Conservation (phyloP, 2,113 vertebrate genomes). For the Bombycilla garrulus region DNA sequence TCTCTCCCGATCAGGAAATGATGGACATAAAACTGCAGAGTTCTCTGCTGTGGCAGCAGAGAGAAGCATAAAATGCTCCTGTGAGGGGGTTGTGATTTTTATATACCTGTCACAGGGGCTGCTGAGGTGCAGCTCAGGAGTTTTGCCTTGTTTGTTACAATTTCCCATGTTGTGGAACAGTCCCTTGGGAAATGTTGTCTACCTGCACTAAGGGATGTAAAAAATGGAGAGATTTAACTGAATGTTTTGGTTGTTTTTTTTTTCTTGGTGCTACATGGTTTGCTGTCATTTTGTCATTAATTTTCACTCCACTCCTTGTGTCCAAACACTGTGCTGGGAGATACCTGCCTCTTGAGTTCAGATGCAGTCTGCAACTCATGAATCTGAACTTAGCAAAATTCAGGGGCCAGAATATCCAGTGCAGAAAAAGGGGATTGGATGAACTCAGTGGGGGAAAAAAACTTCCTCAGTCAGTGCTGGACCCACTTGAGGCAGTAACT, state of each 20-base stretch:
- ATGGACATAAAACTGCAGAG: background rate
- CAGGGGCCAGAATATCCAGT: background rate
- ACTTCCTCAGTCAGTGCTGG: background rate
- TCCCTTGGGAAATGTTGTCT: background rate
- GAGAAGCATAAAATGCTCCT: background rate
- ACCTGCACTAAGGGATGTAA: background rate
- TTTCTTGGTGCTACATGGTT: background rate
- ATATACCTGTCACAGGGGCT: background rate
- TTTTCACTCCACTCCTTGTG: background rate
- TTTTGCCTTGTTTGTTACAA: background rate
- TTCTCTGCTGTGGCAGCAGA: background rate
- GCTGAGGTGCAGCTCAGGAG: background rate
- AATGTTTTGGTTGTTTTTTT: background rate
- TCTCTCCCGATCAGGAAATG: rapidly evolving
- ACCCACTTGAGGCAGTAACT: background rate
- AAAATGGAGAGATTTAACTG: background rate
- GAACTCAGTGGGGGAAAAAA: background rate
- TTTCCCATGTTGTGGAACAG: background rate
- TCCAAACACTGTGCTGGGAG: background rate
- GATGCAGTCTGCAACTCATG: background rate
- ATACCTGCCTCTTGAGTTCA: background rate
- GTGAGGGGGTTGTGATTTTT: background rate
- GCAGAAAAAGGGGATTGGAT: background rate
- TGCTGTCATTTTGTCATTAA: background rate
- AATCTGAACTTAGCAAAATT: background rate